Evolutionary conservation across 1,140 invertebrate species (phyloP), one percentile per base, ranked within the genome.

Genomic region (Centruroides sculpturatus): DNA sequence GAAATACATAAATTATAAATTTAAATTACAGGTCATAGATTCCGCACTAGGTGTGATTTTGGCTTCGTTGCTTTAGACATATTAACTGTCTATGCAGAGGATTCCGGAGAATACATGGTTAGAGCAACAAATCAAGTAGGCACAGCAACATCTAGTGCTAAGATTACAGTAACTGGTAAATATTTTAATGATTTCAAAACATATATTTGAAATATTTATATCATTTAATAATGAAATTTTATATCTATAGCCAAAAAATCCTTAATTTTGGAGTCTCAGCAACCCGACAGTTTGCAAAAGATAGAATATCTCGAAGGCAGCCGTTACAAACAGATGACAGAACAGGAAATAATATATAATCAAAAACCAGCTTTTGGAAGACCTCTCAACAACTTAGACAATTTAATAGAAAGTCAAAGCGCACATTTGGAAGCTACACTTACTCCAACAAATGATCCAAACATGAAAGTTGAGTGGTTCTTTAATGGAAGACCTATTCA

Each of bases 401-500:
- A 81, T 62, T 74, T 92, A 46, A 76, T 85, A 47, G 91, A 95
- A 76, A 86, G 86, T 1, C 87, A 92, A 76, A 91, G 86, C 71
- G 87, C 89, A 53, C 90, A 92, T 62, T 81, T 99, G 69, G 93
- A 99, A 77, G 92, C 92, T 13, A 93, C 90, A 5, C 74, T 99
- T 5, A 90, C 91, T 8, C 93, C 92, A 1, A 89, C 93, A 0
- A 94, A 92, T 72, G 93, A 98, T 76, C 87, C 90, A 5, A 92
- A 89, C 1, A 91, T 97, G 87, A 83, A 85, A 61, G 89, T 98
- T 34, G 92, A 96, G 76, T 97, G 93, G 93, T 94, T 82, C 73
- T 85, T 87, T 70, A 92, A 97, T 76, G 92, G 92, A 58, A 80
- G 82, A 68, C 90, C 92, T 2, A 83, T 97, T 66, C 84, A 85